A percentile compares a stretch with the other conserved stretches of the same genome.
Evolutionary conservation across 2,113 vertebrate genomes (phyloP).

Genomic region (Anguilla japonica): DNA sequence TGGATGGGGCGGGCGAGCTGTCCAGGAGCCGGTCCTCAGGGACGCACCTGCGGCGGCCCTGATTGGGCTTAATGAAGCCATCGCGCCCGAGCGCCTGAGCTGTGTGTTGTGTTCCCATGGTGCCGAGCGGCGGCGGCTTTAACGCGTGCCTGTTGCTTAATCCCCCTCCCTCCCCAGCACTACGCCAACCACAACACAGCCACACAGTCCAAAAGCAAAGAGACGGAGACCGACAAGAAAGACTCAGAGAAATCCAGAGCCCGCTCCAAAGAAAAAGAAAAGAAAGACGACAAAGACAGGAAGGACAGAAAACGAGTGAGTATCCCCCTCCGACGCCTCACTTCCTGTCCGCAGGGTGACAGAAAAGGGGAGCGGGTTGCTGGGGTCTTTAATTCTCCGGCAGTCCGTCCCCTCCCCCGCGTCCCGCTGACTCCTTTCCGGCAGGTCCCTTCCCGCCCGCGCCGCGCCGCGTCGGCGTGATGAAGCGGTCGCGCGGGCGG

Average conservation of each 20-base stretch:
- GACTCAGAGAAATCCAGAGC: slow-evolving; percentile 86
- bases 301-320: slow-evolving; percentile 89
- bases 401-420: background rate
- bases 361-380: background rate
- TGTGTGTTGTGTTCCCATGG: slow-evolving; percentile 11
- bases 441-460: too few species aligned
- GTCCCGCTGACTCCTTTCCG: background rate
- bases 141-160: slow-evolving; percentile 59
- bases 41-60: slow-evolving; percentile 46
- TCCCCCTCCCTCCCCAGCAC: slow-evolving; percentile 80
- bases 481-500: too few species aligned
- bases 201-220: slow-evolving; percentile 85
- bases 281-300: slow-evolving; percentile 87
- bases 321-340: slow-evolving; percentile 31
- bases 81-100: background rate
- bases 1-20: slow-evolving; percentile 46
- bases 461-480: too few species aligned
- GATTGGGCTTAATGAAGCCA: slow-evolving; percentile 50
- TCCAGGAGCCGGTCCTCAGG: slow-evolving; percentile 59
- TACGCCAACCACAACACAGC: slow-evolving; percentile 85
- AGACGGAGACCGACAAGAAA: slow-evolving; percentile 89
- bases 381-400: background rate
- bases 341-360: background rate
- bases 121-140: slow-evolving; percentile 1
- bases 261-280: slow-evolving; percentile 88